Base-by-base conservation (phyloP, 2,113 vertebrate genomes). In the Myotis lucifugus region DNA sequence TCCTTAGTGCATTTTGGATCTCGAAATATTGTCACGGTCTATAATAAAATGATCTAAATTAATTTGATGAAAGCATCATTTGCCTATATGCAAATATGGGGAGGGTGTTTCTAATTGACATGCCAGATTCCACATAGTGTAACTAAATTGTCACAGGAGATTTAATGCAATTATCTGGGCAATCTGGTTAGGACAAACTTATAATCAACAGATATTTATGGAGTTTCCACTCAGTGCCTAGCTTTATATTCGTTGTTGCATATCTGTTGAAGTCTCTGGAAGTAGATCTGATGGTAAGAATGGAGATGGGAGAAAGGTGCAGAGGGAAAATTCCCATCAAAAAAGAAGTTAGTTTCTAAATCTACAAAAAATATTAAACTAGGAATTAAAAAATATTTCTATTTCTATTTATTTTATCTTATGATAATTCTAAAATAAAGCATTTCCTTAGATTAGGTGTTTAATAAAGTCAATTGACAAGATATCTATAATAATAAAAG, bases 91-190 rank as follows among this genome's bases (percentile, higher is more conserved):
- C 79, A 89, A 70, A 67, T 93, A 32, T 89, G n/a, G 27, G 79
- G 21, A 85, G 59, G 42, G 66, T 85, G 23, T 81, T 89, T 76
- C 73, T 86, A 91, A 91, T 95, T 88, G 83, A 77, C n/a, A 59
- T 85, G 59, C 84, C 88, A 93, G 76, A 91, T 95, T 85, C 40
- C 42, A 77, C 61, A 50, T 37, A 56, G 59, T 72, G 37, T 88
- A 93, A 93, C 90, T 93, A 32, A 77, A 77, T 82, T 95, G 93
- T 64, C 91, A 89, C 79, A 82, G 46, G 79, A 95, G 83, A 88
- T 66, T 91, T 59, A 88, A 96, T 91, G 79, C 48, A 95, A 96
- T 96, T 96, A 93, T 92, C 81, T 72, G 84, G 91, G 95, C 84
- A 96, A 77, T 95, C 67, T 91, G 79, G 84, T 88, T 73, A 85